These are phyloP conservation scores for Nomada fabriciana DNA, from an alignment of 2,888 invertebrate genomes.

Conservation along the genomic window DNA sequence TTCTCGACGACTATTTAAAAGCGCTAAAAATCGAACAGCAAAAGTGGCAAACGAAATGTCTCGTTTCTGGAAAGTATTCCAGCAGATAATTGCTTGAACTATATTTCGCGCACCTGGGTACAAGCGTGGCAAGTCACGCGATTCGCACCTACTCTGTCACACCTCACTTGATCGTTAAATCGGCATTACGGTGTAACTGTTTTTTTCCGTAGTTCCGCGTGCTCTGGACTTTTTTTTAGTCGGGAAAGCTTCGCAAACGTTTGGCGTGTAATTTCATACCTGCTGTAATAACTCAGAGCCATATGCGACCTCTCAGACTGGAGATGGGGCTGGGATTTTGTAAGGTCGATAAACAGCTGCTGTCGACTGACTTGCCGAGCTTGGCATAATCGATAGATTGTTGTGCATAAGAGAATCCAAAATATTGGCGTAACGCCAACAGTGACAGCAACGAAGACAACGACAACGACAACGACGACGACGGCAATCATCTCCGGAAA, in stretches of 20 bases:
- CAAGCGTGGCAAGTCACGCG: too few species aligned
- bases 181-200: not conserved
- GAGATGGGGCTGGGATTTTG: conserved; percentile 15
- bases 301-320: not conserved
- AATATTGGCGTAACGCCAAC: conserved; percentile 68
- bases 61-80: too few species aligned
- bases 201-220: not conserved
- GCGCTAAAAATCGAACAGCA: too few species aligned
- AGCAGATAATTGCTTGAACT: too few species aligned
- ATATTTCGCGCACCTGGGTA: too few species aligned
- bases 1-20: too few species aligned
- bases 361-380: not conserved
- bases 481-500: conserved; percentile 50
- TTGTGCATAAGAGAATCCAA: conserved; percentile 60
- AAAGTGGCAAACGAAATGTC: too few species aligned
- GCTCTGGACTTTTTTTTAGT: not conserved
- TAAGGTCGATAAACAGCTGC: conserved; percentile 39
- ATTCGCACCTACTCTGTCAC: too few species aligned
- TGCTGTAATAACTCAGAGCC: not conserved
- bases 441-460: conserved; percentile 47
- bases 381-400: conserved; percentile 53
- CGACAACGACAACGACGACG: conserved; percentile 42
- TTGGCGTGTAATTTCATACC: not conserved
- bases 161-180: too few species aligned
- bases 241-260: not conserved